Conservation (phyloP, 2,113 vertebrate genomes). For the Rhea americana region DNA sequence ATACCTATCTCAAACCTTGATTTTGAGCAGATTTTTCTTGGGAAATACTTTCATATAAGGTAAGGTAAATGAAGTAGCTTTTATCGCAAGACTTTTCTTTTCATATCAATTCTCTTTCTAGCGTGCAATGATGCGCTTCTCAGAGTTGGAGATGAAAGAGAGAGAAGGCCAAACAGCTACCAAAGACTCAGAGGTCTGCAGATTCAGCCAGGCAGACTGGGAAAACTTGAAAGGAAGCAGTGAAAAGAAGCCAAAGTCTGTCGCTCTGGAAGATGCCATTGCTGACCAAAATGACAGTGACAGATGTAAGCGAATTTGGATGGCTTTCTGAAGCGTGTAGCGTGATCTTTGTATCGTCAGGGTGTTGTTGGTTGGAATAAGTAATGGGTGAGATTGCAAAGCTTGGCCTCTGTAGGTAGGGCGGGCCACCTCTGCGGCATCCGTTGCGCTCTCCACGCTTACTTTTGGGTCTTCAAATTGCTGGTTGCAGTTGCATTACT, state of each 20-base stretch:
- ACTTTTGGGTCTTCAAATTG: neutral
- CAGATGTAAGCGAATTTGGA: constrained; percentile 77
- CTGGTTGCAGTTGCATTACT: neutral
- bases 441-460: neutral
- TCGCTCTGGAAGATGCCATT: constrained; percentile 78
- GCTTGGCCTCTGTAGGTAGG: neutral
- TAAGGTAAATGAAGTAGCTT: constrained; percentile 73
- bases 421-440: neutral
- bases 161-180: constrained; percentile 87
- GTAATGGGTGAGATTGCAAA: neutral
- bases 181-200: constrained; percentile 86
- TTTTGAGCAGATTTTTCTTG: constrained; percentile 75
- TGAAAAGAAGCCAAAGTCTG: constrained; percentile 83
- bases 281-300: constrained; percentile 79
- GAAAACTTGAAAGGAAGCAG: constrained; percentile 84
- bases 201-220: constrained; percentile 83
- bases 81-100: constrained; percentile 76
- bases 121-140: constrained; percentile 96
- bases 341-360: rapidly evolving
- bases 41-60: constrained; percentile 79
- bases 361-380: neutral
- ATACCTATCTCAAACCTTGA: constrained; percentile 67
- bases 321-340: constrained; percentile 34
- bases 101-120: constrained; percentile 87
- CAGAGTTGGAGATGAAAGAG: constrained; percentile 96